These are phyloP conservation scores for Xyliphius kryptos DNA, from an alignment of 2,113 vertebrate genomes.

Conservation along the genomic window DNA sequence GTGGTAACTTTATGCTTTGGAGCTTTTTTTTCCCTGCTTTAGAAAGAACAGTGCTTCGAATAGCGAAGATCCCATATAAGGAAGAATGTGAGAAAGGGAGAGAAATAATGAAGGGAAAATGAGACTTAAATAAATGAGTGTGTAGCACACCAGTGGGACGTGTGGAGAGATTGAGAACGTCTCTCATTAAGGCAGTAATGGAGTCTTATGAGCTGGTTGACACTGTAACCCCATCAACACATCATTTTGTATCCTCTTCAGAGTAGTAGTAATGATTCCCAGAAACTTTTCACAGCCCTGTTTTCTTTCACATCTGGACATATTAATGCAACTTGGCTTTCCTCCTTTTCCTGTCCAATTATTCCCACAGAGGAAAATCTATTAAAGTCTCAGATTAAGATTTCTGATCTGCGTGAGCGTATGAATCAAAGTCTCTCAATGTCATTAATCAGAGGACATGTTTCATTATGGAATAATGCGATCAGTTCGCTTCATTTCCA, in stretches of 20 bases:
- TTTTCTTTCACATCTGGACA: constrained; percentile 16
- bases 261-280: constrained; percentile 5
- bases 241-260: constrained; percentile 8
- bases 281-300: constrained; percentile 22
- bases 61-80: not conserved
- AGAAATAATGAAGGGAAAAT: constrained; percentile 3
- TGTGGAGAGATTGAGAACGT: constrained; percentile 28
- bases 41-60: constrained; percentile 14
- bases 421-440: no score
- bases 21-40: no score
- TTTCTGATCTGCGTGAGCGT: not conserved
- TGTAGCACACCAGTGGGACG: constrained; percentile 15
- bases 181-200: constrained; percentile 21
- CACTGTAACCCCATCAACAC: constrained; percentile 10
- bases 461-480: no score
- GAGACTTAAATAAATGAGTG: constrained; percentile 19
- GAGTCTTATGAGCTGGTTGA: constrained; percentile 35
- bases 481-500: no score
- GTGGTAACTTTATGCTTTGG: no score
- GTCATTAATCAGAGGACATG: no score
- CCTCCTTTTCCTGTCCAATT: not conserved
- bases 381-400: not conserved
- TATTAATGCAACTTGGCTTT: not conserved
- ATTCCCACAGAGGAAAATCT: not conserved
- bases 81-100: constrained; percentile 1